Evolutionary conservation across 2,888 invertebrate genomes (phyloP), one percentile per base, ranked within the genome.

Genomic region (Theretra japonica): DNA sequence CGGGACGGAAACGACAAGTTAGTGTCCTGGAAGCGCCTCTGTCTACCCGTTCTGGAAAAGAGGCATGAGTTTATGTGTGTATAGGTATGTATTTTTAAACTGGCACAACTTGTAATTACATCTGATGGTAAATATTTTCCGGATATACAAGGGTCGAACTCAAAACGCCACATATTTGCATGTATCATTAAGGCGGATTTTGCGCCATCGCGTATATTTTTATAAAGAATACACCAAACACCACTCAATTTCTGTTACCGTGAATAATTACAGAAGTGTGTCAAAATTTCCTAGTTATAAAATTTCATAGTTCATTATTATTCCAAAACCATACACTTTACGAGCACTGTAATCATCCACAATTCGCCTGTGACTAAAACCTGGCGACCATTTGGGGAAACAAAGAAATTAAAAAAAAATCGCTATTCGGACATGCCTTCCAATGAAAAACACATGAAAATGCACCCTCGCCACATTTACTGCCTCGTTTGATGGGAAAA

Each of bases 371-470:
- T 23, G 23, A 65, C 41, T 65, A 65, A 65, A 65, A 65, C 65
- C 65, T 65, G 23, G 65, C 41, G 65, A 65, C 65, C 23, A 65
- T 48, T 65, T 23, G 48, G 48, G 41, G 5, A 23, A 65, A 41
- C 23, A 65, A 65, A 65, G 48, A 23, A 23, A 41, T 48, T 41
- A 77, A 75, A 78, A 80, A 78, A 75, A 76, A 73, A 80, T 75
- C 75, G 74, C 85, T 83, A 86, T 88, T 86, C 82, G 85, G 83
- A 84, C 82, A 79, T 84, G 85, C 83, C 83, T 83, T 78, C 79
- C 79, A 80, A 81, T 81, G 85, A 87, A 89, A 88, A 88, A 85
- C 82, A 83, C 82, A 86, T 84, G 80, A 87, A 89, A 90, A 88
- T 83, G 84, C 84, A 85, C 87, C 86, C 83, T 81, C 15, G n/a